Conservation (phyloP, 1,140 invertebrate species). For the Eriosoma lanigerum region DNA sequence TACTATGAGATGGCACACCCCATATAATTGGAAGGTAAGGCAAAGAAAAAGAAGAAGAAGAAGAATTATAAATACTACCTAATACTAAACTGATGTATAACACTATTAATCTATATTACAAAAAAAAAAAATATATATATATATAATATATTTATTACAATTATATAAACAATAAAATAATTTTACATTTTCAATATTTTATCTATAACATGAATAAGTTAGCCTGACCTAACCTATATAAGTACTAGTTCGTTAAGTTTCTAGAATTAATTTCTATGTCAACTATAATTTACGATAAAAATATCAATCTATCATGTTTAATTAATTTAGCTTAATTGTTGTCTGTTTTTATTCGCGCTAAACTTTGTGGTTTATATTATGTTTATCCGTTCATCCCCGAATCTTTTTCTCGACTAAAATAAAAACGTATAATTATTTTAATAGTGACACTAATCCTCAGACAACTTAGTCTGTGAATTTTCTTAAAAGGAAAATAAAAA, state of each 20-base stretch:
- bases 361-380: conserved; percentile 31
- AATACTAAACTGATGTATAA: too few relatives aligned
- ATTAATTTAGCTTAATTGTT: conserved; percentile 30
- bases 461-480: conserved; percentile 11
- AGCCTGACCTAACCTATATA: too few relatives aligned
- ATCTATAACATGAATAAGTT: too few relatives aligned
- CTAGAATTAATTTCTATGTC: conserved; percentile 1
- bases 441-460: conserved; percentile 29
- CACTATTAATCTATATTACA: not conserved
- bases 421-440: conserved; percentile 32
- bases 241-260: not conserved
- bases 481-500: not conserved
- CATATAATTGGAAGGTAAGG: too few relatives aligned
- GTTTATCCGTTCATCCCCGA: not conserved
- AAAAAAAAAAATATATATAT: not conserved
- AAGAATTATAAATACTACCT: too few relatives aligned
- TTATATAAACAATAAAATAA: not conserved
- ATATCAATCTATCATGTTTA: conserved; percentile 1
- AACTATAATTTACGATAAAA: conserved; percentile 8
- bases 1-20: too few relatives aligned
- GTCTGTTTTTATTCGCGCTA: conserved; percentile 14
- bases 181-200: too few relatives aligned
- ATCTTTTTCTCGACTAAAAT: conserved; percentile 10
- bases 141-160: not conserved
- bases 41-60: too few relatives aligned